These are phyloP conservation scores for Pristionchus fissidentatus DNA, from an alignment of 2,888 invertebrate species.

Conservation along the genomic window DNA sequence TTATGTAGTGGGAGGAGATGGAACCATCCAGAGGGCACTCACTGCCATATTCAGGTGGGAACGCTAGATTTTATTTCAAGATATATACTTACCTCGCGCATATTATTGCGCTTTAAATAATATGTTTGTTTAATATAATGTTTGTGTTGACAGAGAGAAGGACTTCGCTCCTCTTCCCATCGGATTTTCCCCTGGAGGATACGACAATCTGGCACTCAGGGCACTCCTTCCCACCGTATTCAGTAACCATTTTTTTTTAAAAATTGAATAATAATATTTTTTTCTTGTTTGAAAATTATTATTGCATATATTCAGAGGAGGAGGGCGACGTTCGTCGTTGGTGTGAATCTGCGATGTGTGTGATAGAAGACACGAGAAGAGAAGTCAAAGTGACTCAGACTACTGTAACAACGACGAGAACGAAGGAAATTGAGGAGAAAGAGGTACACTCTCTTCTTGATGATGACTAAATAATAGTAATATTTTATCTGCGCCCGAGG, in stretches of 20 bases:
- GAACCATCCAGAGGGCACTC: conserved; percentile 68
- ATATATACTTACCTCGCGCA: not conserved
- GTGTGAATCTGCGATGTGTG: conserved; percentile 73
- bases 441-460: not conserved
- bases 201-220: conserved; percentile 61
- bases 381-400: conserved; percentile 51
- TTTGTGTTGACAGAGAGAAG: conserved; percentile 22
- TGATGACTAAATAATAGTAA: no score
- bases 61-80: no score
- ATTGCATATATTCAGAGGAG: conserved; percentile 38
- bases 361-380: conserved; percentile 65
- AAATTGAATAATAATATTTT: not conserved
- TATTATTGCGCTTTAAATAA: not conserved
- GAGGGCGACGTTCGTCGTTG: conserved; percentile 62
- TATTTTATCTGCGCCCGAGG: no score
- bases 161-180: conserved; percentile 62
- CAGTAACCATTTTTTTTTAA: conserved; percentile 44
- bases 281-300: not conserved
- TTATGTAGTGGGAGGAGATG: conserved; percentile 74
- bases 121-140: not conserved
- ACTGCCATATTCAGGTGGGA: conserved; percentile 63
- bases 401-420: not conserved
- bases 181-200: conserved; percentile 72
- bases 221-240: conserved; percentile 62
- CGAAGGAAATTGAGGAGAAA: not conserved